Conservation (phyloP, 2,113 vertebrate species). For the Barnardius zonarius region DNA sequence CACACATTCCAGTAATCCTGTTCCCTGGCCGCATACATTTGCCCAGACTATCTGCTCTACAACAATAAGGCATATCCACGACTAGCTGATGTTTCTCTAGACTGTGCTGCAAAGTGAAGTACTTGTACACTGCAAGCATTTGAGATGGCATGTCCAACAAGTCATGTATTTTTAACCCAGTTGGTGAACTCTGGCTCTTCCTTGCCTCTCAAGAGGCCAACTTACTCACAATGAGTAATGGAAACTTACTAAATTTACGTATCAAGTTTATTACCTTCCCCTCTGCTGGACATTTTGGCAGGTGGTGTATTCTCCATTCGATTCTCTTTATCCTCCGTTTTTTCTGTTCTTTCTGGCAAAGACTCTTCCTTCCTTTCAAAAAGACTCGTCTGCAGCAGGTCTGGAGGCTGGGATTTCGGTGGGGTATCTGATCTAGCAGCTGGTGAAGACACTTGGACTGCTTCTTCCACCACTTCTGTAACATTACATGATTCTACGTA, state of each 20-base stretch:
- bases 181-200: not conserved
- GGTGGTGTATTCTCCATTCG: constrained; percentile 34
- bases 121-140: not conserved
- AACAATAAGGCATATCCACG: not conserved
- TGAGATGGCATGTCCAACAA: not conserved
- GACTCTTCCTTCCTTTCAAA: constrained; percentile 74
- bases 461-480: constrained; percentile 75
- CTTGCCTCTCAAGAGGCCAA: not conserved
- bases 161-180: not conserved
- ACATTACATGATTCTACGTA: constrained; percentile 37
- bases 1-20: rapidly evolving
- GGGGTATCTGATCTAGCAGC: constrained; percentile 69
- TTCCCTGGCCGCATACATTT: not conserved
- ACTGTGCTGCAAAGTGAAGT: rapidly evolving
- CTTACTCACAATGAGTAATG: not conserved
- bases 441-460: constrained; percentile 58
- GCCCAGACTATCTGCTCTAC: not conserved
- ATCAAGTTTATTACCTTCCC: constrained; percentile 66
- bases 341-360: constrained; percentile 66
- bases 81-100: not conserved
- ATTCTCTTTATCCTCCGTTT: constrained; percentile 73
- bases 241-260: not conserved
- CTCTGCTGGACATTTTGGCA: constrained; percentile 70
- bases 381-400: constrained; percentile 35
- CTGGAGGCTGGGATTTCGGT: constrained; percentile 70